Conservation (phyloP, 2,888 invertebrate species). For the Trachelus troglodyta region DNA sequence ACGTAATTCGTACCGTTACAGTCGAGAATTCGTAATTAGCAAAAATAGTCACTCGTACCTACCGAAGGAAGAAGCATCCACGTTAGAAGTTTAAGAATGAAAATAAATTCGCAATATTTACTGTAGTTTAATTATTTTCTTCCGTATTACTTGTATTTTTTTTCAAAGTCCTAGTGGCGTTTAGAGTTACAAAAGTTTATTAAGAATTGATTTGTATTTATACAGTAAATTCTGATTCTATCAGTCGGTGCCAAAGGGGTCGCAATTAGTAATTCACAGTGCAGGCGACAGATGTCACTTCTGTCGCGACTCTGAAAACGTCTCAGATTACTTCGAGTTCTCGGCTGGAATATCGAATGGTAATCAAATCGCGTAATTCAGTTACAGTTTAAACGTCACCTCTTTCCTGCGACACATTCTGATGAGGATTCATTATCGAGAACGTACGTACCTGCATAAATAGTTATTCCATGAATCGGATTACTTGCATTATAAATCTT, state of each 20-base stretch:
- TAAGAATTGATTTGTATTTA: neutral
- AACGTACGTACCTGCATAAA: neutral
- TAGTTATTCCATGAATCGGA: neutral
- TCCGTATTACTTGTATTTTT: neutral
- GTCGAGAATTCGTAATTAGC: neutral
- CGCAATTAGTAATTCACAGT: conserved; percentile 24
- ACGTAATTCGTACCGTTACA: conserved; percentile 33
- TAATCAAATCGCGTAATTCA: neutral
- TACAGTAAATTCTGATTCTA: neutral
- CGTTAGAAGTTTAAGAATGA: neutral
- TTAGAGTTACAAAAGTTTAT: neutral
- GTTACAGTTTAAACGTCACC: neutral
- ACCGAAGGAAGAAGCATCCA: neutral
- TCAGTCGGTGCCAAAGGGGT: conserved; percentile 3
- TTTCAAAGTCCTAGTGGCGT: neutral
- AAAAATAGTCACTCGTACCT: neutral
- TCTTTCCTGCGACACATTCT: neutral
- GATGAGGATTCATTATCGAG: neutral
- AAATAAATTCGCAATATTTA: neutral
- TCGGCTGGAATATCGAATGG: conserved; percentile 28
- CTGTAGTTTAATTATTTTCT: neutral
- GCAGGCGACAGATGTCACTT: conserved; percentile 19
- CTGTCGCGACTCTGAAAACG: neutral
- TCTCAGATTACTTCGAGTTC: neutral
- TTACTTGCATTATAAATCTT: neutral